Conservation (phyloP, 2,113 vertebrate species). For the Lipophrys pholis region DNA sequence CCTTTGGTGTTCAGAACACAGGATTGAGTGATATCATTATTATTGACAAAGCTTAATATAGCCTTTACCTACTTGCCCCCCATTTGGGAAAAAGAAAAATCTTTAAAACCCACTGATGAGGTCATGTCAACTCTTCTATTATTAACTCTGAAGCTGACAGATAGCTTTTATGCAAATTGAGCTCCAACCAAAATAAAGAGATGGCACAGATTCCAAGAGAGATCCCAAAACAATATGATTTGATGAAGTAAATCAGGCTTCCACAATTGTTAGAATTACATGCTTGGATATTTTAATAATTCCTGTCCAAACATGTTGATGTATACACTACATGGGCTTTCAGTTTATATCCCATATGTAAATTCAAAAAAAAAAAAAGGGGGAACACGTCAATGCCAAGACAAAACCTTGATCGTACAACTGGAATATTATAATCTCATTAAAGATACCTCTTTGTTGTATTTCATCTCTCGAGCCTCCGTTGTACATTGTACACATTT, state of each 20-base stretch:
- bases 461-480: neutral
- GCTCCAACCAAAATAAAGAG: conserved; percentile 23
- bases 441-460: neutral
- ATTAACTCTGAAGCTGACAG: conserved; percentile 58
- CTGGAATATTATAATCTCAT: neutral
- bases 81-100: conserved; percentile 38
- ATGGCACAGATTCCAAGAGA: conserved; percentile 24
- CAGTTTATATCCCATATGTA: neutral
- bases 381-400: neutral
- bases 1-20: conserved; percentile 13
- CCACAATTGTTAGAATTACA: conserved; percentile 11
- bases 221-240: conserved; percentile 19
- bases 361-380: conserved; percentile 1
- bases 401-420: neutral
- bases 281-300: neutral
- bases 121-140: conserved; percentile 65
- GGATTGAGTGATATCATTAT: conserved; percentile 28
- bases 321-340: neutral
- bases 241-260: conserved; percentile 29
- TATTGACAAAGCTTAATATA: conserved; percentile 63
- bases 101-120: conserved; percentile 30
- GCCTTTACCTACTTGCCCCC: conserved; percentile 31
- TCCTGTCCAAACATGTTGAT: neutral
- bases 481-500: neutral
- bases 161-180: conserved; percentile 49